Evolutionary conservation across 2,888 invertebrate genomes (phyloP), one percentile per base, ranked within the genome.

Genomic region (Drosophila nigricruria): DNA sequence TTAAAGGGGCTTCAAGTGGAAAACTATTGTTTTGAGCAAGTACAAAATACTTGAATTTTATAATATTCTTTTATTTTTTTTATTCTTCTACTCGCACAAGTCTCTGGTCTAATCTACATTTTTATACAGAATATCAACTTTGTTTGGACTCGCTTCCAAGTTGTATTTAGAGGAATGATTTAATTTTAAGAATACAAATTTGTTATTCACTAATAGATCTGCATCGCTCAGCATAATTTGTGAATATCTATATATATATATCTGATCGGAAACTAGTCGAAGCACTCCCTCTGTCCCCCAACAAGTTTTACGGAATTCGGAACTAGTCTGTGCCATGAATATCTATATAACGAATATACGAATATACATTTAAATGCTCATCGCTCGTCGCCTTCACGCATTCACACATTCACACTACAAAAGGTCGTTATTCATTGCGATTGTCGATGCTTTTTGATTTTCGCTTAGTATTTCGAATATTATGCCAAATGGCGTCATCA

Each of bases 401-500:
- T 27, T 27, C 45, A 25, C 45, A 45, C 25, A 45, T 70, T 54
- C 58, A 54, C 70, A 66, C 30, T 56, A 61, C 61, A 65, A 32
- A 69, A 83, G 81, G 60, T 69, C 70, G 70, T 57, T 62, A 64
- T 81, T 74, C 69, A 81, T 74, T 65, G 61, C 53, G 56, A 43
- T 56, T 77, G 66, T 60, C 30, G 53, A 43, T 60, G 52, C n/a
- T 50, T 66, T 66, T 47, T 20, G 47, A 57, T 56, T 58, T 61
- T 63, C 52, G 27, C 38, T 69, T 66, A 63, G 45, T 27, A 38
- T 63, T 67, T 49, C 56, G 61, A 72, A 25, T 67, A 50, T 50
- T 52, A 23, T 52, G 59, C 43, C 61, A 20, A 65, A 77, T 83
- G 82, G 63, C 88, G 82, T 79, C 86, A 83, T 66, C 72, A 38